Conservation (phyloP, 2,888 invertebrate species). For the Allophyes oxyacanthae region DNA sequence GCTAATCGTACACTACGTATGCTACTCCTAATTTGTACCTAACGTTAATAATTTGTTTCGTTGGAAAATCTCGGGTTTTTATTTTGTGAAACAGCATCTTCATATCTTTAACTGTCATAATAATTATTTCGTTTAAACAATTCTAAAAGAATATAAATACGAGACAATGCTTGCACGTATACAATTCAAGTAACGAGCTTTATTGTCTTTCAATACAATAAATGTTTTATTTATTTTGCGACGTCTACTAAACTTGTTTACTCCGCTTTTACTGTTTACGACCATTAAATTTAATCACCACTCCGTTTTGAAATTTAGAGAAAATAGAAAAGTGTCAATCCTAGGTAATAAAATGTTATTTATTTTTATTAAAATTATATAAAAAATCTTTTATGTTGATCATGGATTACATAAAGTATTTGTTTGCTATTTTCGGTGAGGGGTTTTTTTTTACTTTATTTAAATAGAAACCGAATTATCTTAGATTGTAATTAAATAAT, state of each 20-base stretch:
- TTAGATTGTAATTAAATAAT: no score
- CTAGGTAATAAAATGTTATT: constrained; percentile 30
- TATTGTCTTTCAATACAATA: constrained; percentile 2
- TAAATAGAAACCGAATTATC: not conserved
- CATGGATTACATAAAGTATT: constrained; percentile 44
- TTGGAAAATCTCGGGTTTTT: no score
- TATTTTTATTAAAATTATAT: constrained; percentile 12
- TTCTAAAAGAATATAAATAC: no score
- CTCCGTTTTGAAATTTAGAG: constrained; percentile 35
- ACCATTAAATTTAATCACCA: constrained; percentile 41
- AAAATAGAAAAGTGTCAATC: constrained; percentile 24
- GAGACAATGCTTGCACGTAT: not conserved
- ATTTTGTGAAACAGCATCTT: no score
- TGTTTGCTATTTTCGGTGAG: constrained; percentile 54
- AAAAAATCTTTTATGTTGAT: constrained; percentile 27
- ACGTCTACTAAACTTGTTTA: constrained; percentile 18
- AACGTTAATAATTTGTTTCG: no score
- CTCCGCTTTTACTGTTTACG: constrained; percentile 35
- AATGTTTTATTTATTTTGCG: constrained; percentile 35
- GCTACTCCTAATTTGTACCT: no score
- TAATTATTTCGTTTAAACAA: no score
- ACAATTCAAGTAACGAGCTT: constrained; percentile 2
- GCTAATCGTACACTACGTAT: no score
- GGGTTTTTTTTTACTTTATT: constrained; percentile 17
- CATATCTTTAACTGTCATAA: no score